Conservation (phyloP, 2,113 vertebrate genomes). For the Papio anubis region DNA sequence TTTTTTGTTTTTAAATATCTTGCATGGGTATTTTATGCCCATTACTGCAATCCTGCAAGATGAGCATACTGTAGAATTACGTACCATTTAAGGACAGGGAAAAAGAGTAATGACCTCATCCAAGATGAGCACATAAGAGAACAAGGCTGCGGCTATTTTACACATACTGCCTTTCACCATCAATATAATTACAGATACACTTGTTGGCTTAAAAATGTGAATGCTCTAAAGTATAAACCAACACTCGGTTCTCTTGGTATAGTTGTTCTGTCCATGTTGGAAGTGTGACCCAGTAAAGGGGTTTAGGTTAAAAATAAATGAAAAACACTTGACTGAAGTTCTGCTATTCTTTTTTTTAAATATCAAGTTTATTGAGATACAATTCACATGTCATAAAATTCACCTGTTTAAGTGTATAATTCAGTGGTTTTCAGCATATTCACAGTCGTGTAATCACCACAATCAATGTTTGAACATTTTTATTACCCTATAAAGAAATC, state of each 20-base stretch:
- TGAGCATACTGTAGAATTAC: not conserved
- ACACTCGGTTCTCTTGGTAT: not conserved
- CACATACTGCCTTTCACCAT: not conserved
- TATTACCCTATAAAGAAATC: not conserved
- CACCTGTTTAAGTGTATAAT: not conserved
- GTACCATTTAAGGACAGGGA: not conserved
- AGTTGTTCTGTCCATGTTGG: not conserved
- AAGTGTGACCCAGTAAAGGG: not conserved
- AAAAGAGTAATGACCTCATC: not conserved
- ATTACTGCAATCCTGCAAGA: not conserved
- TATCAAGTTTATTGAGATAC: not conserved
- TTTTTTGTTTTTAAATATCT: not conserved
- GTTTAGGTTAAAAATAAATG: not conserved
- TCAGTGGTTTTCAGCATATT: not conserved
- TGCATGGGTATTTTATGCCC: not conserved
- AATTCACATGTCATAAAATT: not conserved
- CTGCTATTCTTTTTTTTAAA: not conserved
- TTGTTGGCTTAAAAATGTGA: not conserved
- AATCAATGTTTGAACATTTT: not conserved
- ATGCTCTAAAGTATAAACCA: not conserved
- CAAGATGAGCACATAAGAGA: not conserved
- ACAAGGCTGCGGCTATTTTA: not conserved
- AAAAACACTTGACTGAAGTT: not conserved
- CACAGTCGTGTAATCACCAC: not conserved
- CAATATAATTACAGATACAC: not conserved